phyloP scores from a whole-genome alignment of 2,113 vertebrate genomes.

The Sylvietta virens region DNA sequence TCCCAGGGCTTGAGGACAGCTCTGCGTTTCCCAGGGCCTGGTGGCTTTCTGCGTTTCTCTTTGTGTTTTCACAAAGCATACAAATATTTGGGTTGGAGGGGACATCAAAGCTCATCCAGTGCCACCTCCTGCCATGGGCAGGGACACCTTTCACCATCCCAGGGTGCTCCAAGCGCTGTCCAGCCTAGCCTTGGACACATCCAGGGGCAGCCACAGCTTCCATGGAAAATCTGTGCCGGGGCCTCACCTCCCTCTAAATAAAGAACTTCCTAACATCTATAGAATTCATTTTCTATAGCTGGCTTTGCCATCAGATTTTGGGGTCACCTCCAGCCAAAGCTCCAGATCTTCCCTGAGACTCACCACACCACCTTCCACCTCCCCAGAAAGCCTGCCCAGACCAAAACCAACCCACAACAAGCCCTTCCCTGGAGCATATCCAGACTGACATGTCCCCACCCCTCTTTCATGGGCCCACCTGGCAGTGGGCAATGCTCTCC shows the following conservation, averaged over 20 bases:
- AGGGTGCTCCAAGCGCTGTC: rapidly evolving
- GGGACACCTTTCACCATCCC: neutral
- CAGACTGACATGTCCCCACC: neutral
- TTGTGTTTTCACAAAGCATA: neutral
- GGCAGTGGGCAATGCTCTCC: neutral
- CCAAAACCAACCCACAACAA: rapidly evolving
- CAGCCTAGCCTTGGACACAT: neutral
- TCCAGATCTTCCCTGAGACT: neutral
- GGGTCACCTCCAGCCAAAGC: neutral
- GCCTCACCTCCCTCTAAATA: rapidly evolving
- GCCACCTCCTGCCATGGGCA: neutral
- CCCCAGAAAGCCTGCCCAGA: neutral
- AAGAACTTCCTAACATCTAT: neutral
- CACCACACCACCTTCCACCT: neutral
- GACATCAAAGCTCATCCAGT: neutral
- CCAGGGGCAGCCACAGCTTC: neutral
- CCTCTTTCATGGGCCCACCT: neutral
- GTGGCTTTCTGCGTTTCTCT: neutral
- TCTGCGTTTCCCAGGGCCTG: neutral
- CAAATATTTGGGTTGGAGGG: neutral
- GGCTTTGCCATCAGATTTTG: neutral
- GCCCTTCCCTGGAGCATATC: neutral
- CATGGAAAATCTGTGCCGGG: rapidly evolving
- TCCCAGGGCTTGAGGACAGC: neutral
- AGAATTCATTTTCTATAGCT: neutral